Conservation (phyloP, 2,888 invertebrate genomes). For the Hofmannophila pseudospretella region DNA sequence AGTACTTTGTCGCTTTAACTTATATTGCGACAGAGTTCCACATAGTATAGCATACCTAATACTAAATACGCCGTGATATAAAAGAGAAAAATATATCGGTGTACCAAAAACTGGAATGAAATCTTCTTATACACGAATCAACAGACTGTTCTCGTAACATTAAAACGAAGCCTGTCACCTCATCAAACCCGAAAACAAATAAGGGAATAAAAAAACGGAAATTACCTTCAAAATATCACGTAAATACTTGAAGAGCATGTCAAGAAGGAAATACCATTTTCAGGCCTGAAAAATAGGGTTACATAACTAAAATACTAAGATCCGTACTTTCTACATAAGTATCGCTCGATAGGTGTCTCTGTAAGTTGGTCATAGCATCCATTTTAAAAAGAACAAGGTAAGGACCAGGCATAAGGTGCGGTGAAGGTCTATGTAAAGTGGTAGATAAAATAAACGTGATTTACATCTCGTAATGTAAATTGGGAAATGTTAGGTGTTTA, state of each 20-base stretch:
- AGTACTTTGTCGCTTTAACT: no score
- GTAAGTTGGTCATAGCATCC: not conserved
- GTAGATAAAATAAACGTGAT: conserved; percentile 1
- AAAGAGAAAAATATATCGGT: no score
- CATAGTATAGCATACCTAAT: no score
- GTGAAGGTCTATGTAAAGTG: not conserved
- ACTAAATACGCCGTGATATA: no score
- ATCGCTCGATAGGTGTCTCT: not conserved
- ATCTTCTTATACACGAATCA: no score
- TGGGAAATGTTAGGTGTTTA: not conserved
- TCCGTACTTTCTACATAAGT: not conserved
- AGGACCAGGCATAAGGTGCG: not conserved
- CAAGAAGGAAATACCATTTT: not conserved
- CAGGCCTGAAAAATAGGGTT: conserved; percentile 2
- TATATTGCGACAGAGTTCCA: no score
- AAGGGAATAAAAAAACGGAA: not conserved
- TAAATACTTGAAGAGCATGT: conserved; percentile 2
- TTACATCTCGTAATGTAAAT: conserved; percentile 1
- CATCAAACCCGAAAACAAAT: no score
- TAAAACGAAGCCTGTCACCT: no score
- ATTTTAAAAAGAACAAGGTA: not conserved
- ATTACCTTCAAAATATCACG: not conserved
- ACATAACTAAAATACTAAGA: not conserved
- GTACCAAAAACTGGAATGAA: no score
- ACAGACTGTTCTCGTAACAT: no score